Percentiles rank a stretch among this genome's conserved stretches.
phyloP scores from a whole-genome alignment of 2,113 vertebrate genomes.

The Oncorhynchus nerka region DNA sequence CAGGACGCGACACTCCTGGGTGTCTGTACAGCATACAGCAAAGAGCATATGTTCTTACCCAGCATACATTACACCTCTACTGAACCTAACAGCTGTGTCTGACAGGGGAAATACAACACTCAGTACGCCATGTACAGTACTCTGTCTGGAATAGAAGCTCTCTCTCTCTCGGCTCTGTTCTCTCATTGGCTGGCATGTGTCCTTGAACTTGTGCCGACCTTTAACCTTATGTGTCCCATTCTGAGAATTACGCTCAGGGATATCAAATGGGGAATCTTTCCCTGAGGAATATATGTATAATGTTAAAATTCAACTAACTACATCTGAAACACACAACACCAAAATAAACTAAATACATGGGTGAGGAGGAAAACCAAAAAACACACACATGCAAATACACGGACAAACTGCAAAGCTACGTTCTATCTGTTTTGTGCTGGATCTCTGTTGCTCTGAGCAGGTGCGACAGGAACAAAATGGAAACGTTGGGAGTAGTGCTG shows the following conservation, averaged over 20 bases:
- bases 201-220: no score
- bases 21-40: background rate
- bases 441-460: constrained; percentile 26
- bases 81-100: constrained; percentile 26
- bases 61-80: constrained; percentile 13
- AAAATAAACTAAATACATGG: background rate
- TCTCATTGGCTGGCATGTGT: no score
- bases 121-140: constrained; percentile 29
- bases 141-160: constrained; percentile 11
- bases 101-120: constrained; percentile 43
- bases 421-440: constrained; percentile 41
- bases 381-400: background rate
- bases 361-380: no score
- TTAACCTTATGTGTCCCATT: no score
- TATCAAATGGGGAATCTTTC: no score
- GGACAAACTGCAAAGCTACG: constrained; percentile 4
- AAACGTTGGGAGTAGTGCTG: constrained; percentile 8
- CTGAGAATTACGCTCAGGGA: no score
- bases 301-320: background rate
- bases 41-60: background rate
- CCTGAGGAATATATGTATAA: no score
- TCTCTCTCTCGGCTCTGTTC: constrained; percentile 11
- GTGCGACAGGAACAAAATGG: constrained; percentile 46
- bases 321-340: background rate
- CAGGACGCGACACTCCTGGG: background rate